A percentile compares a stretch with the other conserved stretches of the same genome.
Evolutionary conservation across 2,888 invertebrate genomes (phyloP).

Genomic region (Choristoneura rosaceana): DNA sequence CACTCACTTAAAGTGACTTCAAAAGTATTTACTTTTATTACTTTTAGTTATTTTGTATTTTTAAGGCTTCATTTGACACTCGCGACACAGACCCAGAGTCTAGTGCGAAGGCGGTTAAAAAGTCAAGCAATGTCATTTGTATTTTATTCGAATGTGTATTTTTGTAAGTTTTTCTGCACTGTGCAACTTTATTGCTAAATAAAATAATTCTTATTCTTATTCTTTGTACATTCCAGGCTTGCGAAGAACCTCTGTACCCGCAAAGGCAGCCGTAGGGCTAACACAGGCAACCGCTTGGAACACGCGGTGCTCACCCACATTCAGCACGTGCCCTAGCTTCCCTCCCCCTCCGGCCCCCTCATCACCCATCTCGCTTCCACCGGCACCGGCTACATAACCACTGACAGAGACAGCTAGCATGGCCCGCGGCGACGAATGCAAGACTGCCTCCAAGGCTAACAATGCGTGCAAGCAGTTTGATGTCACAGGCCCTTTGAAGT

Average conservation of each 20-base stretch:
- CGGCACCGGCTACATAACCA: conserved; percentile 61
- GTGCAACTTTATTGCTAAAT: no score
- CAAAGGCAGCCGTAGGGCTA: conserved; percentile 93
- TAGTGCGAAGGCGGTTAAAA: no score
- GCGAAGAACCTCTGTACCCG: conserved; percentile 92
- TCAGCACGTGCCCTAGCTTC: conserved; percentile 93
- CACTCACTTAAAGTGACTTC: no score
- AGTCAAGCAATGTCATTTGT: no score
- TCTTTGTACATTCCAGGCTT: conserved; percentile 85
- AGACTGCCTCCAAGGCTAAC: conserved; percentile 75
- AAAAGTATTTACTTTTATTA: no score
- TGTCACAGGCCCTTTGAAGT: conserved; percentile 73
- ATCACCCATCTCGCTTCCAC: conserved; percentile 63
- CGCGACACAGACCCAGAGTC: no score
- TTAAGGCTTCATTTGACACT: no score
- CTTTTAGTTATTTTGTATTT: no score
- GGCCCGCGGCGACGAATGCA: conserved; percentile 83
- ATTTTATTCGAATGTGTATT: no score
- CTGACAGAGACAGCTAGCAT: conserved; percentile 66
- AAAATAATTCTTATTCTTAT: no score
- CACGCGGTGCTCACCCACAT: conserved; percentile 93
- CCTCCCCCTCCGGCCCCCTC: conserved; percentile 47
- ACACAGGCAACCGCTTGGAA: conserved; percentile 94
- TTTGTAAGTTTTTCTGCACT: no score
- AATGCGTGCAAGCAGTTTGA: conserved; percentile 75